Percentiles rank a stretch among this genome's conserved stretches.
Conservation (phyloP, 1,140 invertebrate genomes). For the Drosophila tropicalis region DNA sequence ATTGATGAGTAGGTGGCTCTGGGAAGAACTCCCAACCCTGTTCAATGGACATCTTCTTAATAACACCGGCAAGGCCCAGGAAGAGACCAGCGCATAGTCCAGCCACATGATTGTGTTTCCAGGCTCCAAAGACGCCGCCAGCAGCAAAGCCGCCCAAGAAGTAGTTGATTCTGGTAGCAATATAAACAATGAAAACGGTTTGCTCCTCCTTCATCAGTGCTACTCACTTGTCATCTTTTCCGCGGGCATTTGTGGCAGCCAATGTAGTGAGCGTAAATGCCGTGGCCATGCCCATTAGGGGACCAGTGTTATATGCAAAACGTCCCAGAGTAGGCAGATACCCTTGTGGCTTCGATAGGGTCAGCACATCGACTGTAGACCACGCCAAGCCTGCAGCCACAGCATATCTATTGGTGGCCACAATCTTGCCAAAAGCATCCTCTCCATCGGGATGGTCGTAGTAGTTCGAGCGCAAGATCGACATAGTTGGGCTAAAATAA, state of each 20-base stretch:
- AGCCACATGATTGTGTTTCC: slow-evolving; percentile 80
- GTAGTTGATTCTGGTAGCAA: slow-evolving; percentile 84
- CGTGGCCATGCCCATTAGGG: slow-evolving; percentile 86
- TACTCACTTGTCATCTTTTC: slow-evolving; percentile 86
- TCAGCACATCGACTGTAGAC: slow-evolving; percentile 85
- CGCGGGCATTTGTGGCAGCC: slow-evolving; percentile 85
- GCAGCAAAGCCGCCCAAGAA: slow-evolving; percentile 85
- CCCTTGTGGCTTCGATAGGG: slow-evolving; percentile 85
- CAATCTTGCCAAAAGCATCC: slow-evolving; percentile 86
- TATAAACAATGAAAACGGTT: neutral
- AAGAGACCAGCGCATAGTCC: slow-evolving; percentile 64
- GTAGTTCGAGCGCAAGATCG: slow-evolving; percentile 84
- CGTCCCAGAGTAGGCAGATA: slow-evolving; percentile 84
- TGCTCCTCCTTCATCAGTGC: neutral
- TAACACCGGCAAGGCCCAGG: slow-evolving; percentile 83
- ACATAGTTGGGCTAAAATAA: slow-evolving; percentile 60
- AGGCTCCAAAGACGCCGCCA: slow-evolving; percentile 85
- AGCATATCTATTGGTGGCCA: slow-evolving; percentile 86
- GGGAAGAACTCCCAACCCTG: slow-evolving; percentile 85
- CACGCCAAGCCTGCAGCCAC: slow-evolving; percentile 83
- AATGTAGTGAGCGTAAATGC: slow-evolving; percentile 87
- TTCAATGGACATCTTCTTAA: slow-evolving; percentile 85
- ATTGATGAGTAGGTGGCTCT: slow-evolving; percentile 47
- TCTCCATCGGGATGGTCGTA: slow-evolving; percentile 89
- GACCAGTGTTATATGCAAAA: slow-evolving; percentile 85